phyloP scores from a whole-genome alignment of 2,888 invertebrate species.

The Troilus luridus region DNA sequence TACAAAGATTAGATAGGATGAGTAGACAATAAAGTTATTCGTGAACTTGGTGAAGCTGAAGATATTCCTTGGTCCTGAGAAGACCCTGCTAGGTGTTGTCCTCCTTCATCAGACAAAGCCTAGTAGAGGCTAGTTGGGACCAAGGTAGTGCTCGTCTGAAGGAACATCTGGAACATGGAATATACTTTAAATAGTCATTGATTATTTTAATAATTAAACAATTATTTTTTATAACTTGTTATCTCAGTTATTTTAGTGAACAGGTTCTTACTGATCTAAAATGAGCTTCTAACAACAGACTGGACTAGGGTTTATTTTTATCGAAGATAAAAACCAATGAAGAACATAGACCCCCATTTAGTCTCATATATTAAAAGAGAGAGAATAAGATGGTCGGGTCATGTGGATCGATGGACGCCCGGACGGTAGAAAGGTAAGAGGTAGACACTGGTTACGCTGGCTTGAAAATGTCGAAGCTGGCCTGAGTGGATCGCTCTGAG shows the following conservation, averaged over 20 bases:
- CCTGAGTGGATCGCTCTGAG: no score
- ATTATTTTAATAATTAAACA: background rate
- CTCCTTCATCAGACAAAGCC: conserved; percentile 59
- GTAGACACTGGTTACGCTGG: no score
- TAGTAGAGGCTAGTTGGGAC: conserved; percentile 60
- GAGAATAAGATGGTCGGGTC: no score
- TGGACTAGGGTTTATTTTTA: no score
- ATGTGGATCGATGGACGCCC: no score
- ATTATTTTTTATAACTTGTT: background rate
- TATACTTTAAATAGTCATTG: background rate
- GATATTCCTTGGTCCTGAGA: conserved; percentile 35
- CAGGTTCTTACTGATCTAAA: no score
- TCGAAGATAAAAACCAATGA: no score
- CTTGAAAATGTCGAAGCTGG: no score
- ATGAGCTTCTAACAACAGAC: no score
- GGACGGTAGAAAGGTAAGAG: no score
- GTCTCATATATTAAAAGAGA: no score
- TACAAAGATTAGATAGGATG: background rate
- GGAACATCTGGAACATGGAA: background rate
- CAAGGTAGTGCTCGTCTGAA: background rate
- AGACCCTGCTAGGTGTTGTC: conserved; percentile 62
- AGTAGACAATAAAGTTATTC: background rate
- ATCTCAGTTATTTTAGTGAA: background rate
- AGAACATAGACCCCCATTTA: no score
- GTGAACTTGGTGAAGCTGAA: background rate